A percentile compares a stretch with the other conserved stretches of the same genome.
phyloP scores from a whole-genome alignment of 2,797 vertebrate genomes.

The Moxostoma hubbsi region DNA sequence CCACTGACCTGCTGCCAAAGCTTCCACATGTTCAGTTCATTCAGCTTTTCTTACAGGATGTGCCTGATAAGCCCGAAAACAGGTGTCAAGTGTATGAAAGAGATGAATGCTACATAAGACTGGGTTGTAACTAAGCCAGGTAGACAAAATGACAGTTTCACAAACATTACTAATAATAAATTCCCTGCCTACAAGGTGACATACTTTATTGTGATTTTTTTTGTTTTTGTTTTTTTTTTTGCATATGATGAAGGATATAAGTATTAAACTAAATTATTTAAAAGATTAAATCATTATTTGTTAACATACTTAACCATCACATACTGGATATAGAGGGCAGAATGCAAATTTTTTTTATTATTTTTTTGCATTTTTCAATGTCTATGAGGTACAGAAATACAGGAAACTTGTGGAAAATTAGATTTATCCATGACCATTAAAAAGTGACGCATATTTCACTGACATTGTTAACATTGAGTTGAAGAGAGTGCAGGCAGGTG shows the following conservation, averaged over 20 bases:
- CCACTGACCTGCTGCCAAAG: slow-evolving; percentile 1
- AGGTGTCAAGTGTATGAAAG: neutral
- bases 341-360: neutral
- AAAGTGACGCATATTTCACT: no score
- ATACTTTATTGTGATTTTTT: neutral
- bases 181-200: neutral
- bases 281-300: neutral
- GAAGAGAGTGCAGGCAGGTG: no score
- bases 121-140: neutral
- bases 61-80: slow-evolving; percentile 1
- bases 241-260: neutral
- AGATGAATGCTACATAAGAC: slow-evolving; percentile 6
- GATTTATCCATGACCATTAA: no score
- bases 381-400: neutral
- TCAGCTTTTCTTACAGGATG: slow-evolving; percentile 29
- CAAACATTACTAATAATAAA: neutral
- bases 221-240: neutral
- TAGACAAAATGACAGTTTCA: neutral
- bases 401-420: no score
- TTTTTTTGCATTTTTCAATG: neutral
- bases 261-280: neutral
- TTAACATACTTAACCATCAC: neutral
- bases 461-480: no score
- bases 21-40: slow-evolving; percentile 21
- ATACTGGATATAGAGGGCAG: neutral